A percentile compares a stretch with the other conserved stretches of the same genome.
phyloP scores from a whole-genome alignment of 2,113 vertebrate species.

The Tapirus terrestris region DNA sequence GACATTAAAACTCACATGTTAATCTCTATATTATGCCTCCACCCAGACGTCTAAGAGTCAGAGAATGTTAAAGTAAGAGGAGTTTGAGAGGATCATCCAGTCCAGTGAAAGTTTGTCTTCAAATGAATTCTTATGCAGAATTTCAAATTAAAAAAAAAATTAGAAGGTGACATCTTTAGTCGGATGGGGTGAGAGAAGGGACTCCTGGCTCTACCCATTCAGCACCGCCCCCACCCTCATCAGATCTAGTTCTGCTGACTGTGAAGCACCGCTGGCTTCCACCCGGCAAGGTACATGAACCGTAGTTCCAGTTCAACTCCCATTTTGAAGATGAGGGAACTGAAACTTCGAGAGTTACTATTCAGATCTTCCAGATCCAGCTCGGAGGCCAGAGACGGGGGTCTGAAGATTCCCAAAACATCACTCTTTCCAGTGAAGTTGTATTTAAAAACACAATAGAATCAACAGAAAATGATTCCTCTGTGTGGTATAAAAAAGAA shows the following conservation, averaged over 20 bases:
- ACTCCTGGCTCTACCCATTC: not conserved
- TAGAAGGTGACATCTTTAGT: not conserved
- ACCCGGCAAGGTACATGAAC: not conserved
- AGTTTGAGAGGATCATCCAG: not conserved
- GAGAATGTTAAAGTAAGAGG: not conserved
- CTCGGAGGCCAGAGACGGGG: not conserved
- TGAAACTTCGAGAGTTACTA: not conserved
- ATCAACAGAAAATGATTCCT: not conserved
- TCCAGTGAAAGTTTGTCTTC: not conserved
- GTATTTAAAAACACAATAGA: not conserved
- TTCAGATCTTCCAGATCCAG: not conserved
- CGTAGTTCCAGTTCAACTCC: not conserved
- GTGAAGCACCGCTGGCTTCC: not conserved
- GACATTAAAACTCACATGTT: not conserved
- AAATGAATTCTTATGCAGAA: not conserved
- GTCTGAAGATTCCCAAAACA: not conserved
- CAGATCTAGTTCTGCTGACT: not conserved
- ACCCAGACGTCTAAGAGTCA: not conserved
- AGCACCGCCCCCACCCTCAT: rapidly evolving
- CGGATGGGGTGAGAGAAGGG: not conserved
- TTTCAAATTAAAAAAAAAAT: not conserved
- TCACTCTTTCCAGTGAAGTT: not conserved
- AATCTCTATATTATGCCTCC: not conserved
- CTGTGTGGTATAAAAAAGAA: not conserved
- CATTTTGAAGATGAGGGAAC: not conserved